Base-by-base conservation (phyloP, 2,113 vertebrate genomes). In the Malurus melanocephalus region DNA sequence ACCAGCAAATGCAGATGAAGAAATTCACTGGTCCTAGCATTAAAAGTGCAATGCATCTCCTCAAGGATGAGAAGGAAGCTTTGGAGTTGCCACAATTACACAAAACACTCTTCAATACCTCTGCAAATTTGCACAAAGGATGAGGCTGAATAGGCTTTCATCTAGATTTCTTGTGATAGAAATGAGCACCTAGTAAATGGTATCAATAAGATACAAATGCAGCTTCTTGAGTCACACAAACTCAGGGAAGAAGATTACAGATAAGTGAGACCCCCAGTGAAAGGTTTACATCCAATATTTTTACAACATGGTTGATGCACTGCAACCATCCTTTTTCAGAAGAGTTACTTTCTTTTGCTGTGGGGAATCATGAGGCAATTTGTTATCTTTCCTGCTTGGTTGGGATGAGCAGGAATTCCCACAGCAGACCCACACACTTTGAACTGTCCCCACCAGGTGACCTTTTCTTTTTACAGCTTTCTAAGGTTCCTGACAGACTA, bases 101-200 rank as follows among this genome's bases (percentile, higher is more conserved):
- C 6, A 68, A 84, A 95, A 64, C 40, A 62, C 43, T 80, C 53
- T 59, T 75, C 30, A 42, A 16, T 61, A 72, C 20, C 27, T 86
- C 66, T 88, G 55, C 22, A 60, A 81, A 82, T 33, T 22, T 68
- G 23, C 38, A 72, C 49, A 88, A 89, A 89, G 30, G 56, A 69
- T 87, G 33, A 84, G 67, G 23, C 32, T 81, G 69, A 71, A 78
- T 33, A 86, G 33, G 40, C 40, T 91, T 95, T 90, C 68, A 88
- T 86, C 64, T 9, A 86, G 56, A 59, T 77, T 93, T 71, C 65
- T 86, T 88, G 69, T 90, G 65, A 72, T 14, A 88, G 73, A 95
- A 91, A 69, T 57, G 9, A 78, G 32, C 22, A 78, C n/a, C 85
- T 90, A 87, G 62, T 60, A 90, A 35, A 48, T 62, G 8, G 52